A percentile compares a stretch with the other conserved stretches of the same genome.
phyloP scores from a whole-genome alignment of 2,113 vertebrate species.

The Ammodytes dubius region DNA sequence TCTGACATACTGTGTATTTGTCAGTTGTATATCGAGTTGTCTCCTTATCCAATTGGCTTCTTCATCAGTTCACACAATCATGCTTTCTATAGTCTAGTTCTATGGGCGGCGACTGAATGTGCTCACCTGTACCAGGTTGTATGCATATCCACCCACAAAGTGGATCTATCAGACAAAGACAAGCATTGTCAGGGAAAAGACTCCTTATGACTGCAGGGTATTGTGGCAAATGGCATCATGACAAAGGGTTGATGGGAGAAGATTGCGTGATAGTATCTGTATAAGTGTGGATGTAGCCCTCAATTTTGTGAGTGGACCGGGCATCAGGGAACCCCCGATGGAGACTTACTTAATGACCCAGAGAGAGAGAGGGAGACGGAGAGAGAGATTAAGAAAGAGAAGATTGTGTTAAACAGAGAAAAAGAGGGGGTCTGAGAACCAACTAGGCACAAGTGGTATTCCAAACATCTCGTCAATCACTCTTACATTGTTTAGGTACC shows the following conservation, averaged over 20 bases:
- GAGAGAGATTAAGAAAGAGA: neutral
- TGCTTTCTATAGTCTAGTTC: slow-evolving; percentile 7
- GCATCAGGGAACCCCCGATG: neutral
- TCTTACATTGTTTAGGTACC: slow-evolving; percentile 52
- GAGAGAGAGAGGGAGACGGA: slow-evolving; percentile 10
- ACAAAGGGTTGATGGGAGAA: neutral
- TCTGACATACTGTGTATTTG: neutral
- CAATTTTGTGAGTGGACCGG: neutral
- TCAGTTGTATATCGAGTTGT: neutral
- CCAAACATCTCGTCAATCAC: slow-evolving; percentile 57
- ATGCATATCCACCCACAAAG: slow-evolving; percentile 20
- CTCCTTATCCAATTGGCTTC: neutral
- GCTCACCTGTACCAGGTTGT: slow-evolving; percentile 17
- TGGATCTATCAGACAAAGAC: slow-evolving; percentile 31
- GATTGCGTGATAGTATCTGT: neutral
- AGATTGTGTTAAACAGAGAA: neutral
- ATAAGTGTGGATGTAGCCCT: neutral
- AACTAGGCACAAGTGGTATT: slow-evolving; percentile 37
- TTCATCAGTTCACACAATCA: neutral
- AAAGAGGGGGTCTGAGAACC: slow-evolving; percentile 6
- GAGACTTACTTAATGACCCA: slow-evolving; percentile 26
- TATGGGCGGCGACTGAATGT: neutral
- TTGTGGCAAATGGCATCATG: slow-evolving; percentile 8
- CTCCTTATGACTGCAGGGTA: slow-evolving; percentile 26
- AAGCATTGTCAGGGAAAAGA: slow-evolving; percentile 22